phyloP scores from a whole-genome alignment of 2,888 invertebrate species.

The Dicycla oo region DNA sequence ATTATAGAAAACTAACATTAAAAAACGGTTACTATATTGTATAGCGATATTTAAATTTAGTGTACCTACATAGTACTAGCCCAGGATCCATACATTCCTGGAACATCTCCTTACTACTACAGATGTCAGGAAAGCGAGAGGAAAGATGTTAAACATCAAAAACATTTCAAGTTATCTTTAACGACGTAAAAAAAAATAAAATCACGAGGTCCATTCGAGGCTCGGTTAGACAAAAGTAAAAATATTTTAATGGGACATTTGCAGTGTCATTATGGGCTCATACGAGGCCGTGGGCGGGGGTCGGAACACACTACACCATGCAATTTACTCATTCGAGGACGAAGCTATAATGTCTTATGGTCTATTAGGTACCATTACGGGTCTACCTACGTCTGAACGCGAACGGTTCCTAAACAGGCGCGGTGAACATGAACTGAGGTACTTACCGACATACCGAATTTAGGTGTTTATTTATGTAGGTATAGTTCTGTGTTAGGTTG shows the following conservation, averaged over 20 bases:
- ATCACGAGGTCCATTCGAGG: constrained; percentile 3
- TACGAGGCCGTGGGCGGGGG: constrained; percentile 71
- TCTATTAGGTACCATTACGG: constrained; percentile 66
- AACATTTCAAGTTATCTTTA: neutral
- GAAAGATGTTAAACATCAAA: no score
- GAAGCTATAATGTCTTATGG: constrained; percentile 73
- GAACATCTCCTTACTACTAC: no score
- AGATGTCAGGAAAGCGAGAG: no score
- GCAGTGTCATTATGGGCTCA: constrained; percentile 70
- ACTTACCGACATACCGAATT: constrained; percentile 16
- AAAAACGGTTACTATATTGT: no score
- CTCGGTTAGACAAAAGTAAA: constrained; percentile 50
- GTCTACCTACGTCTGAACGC: constrained; percentile 52
- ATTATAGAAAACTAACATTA: no score
- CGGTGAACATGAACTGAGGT: constrained; percentile 15
- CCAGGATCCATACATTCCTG: no score
- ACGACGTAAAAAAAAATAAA: constrained; percentile 23
- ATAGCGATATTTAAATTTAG: no score
- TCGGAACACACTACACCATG: constrained; percentile 67
- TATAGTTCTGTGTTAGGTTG: neutral
- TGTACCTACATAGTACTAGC: no score
- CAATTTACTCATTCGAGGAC: constrained; percentile 75
- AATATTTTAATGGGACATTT: constrained; percentile 73
- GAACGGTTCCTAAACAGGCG: constrained; percentile 42
- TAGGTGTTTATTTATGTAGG: constrained; percentile 11